phyloP scores from a whole-genome alignment of 2,888 invertebrate species.

The Sinodicranocentrus sp. region DNA sequence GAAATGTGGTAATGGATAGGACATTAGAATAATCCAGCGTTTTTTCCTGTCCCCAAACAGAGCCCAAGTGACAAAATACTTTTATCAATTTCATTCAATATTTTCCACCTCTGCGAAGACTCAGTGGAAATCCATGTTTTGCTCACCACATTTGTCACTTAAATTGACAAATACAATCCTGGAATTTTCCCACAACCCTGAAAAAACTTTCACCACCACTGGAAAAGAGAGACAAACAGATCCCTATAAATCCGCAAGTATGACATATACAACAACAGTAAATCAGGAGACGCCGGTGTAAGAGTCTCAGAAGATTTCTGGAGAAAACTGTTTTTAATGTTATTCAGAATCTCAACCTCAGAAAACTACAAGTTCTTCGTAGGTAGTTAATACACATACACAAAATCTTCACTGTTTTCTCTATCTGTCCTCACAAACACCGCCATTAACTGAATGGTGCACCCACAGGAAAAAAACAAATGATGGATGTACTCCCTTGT shows the following conservation, averaged over 20 bases:
- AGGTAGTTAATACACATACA: too few relatives aligned
- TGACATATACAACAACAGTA: constrained; percentile 8
- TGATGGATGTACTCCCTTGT: constrained; percentile 47
- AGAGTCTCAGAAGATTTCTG: not conserved
- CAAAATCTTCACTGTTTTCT: not conserved
- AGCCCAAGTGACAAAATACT: not conserved
- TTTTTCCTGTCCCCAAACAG: not conserved
- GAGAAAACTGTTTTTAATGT: not conserved
- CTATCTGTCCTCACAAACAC: not conserved
- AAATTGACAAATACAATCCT: constrained; percentile 9
- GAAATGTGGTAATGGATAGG: too few relatives aligned
- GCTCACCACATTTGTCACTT: constrained; percentile 47
- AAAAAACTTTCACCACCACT: constrained; percentile 12
- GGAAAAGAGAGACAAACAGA: not conserved
- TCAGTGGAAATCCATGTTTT: constrained; percentile 56
- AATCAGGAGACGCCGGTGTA: constrained; percentile 23
- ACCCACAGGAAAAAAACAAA: constrained; percentile 26
- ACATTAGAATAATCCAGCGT: too few relatives aligned
- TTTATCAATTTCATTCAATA: not conserved
- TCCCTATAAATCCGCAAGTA: not conserved
- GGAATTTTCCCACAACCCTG: not conserved
- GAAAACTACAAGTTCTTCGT: too few relatives aligned
- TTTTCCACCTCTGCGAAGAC: not conserved
- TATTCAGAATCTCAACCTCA: too few relatives aligned
- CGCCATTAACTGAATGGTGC: not conserved